These are phyloP conservation scores for Ctenodactylus gundi DNA, from an alignment of 2,113 vertebrate genomes.

Conservation along the genomic window DNA sequence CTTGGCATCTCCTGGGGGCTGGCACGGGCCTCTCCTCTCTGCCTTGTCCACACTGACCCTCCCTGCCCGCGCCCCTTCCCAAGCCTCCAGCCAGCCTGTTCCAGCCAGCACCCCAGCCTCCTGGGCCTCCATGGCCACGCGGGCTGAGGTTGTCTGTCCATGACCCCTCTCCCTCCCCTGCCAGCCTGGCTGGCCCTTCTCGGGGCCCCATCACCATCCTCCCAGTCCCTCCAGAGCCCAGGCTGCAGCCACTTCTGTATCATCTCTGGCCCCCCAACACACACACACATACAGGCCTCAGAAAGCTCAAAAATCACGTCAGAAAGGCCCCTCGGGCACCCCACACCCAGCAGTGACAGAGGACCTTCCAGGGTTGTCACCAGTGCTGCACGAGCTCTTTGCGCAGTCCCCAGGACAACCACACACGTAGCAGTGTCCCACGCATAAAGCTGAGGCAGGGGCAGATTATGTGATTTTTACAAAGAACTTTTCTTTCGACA, in stretches of 20 bases:
- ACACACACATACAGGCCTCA: background rate
- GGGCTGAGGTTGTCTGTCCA: fast-evolving
- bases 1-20: fast-evolving
- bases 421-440: too few species aligned
- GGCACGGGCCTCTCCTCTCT: background rate
- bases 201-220: fast-evolving
- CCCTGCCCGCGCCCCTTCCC: fast-evolving
- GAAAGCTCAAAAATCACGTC: background rate
- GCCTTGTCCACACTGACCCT: too few species aligned
- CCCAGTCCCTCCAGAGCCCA: background rate
- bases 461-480: background rate
- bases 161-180: background rate
- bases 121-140: too few species aligned
- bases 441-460: too few species aligned
- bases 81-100: fast-evolving
- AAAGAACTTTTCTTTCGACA: too few species aligned
- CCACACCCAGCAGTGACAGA: fast-evolving
- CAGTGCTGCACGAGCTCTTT: fast-evolving
- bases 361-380: background rate
- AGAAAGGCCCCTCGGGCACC: background rate
- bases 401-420: background rate
- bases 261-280: too few species aligned
- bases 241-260: fast-evolving
- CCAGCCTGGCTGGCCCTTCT: background rate
- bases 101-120: background rate